Evolutionary conservation across 2,113 vertebrate species (phyloP).

Genomic region (Hippocampus guttulatus): DNA sequence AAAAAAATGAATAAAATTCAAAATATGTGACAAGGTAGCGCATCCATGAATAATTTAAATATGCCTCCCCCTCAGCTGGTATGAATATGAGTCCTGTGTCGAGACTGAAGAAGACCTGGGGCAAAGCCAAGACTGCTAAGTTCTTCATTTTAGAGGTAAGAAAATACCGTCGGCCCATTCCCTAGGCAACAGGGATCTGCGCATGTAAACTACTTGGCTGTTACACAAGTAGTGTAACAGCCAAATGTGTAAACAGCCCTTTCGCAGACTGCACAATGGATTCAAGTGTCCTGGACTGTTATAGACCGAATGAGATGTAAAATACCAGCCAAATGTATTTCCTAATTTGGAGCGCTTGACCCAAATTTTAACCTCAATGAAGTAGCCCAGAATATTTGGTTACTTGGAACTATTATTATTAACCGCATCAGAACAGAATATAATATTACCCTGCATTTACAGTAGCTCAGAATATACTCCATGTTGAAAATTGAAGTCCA

Average conservation of each 20-base stretch:
- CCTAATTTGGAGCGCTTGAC: not conserved
- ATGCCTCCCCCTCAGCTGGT: conserved; percentile 68
- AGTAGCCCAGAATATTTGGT: not conserved
- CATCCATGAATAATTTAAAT: not conserved
- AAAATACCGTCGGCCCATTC: not conserved
- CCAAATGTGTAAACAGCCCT: not conserved
- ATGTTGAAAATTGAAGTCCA: too few relatives aligned
- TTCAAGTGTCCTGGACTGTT: too few relatives aligned
- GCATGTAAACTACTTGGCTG: too few relatives aligned
- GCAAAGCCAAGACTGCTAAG: conserved; percentile 93
- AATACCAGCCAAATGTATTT: not conserved
- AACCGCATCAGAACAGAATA: too few relatives aligned
- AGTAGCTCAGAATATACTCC: too few relatives aligned
- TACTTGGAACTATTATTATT: too few relatives aligned
- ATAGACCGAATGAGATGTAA: not conserved
- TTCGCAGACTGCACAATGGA: too few relatives aligned
- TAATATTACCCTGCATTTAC: too few relatives aligned
- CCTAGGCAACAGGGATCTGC: not conserved
- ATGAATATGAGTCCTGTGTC: conserved; percentile 97
- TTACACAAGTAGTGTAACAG: not conserved
- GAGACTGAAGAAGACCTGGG: conserved; percentile 93
- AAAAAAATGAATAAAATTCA: too few relatives aligned
- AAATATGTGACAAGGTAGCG: too few relatives aligned
- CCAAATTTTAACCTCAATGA: not conserved
- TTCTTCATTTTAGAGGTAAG: conserved; percentile 93